These are phyloP conservation scores for Orussus abietinus DNA, from an alignment of 1,140 invertebrate genomes.

Conservation along the genomic window DNA sequence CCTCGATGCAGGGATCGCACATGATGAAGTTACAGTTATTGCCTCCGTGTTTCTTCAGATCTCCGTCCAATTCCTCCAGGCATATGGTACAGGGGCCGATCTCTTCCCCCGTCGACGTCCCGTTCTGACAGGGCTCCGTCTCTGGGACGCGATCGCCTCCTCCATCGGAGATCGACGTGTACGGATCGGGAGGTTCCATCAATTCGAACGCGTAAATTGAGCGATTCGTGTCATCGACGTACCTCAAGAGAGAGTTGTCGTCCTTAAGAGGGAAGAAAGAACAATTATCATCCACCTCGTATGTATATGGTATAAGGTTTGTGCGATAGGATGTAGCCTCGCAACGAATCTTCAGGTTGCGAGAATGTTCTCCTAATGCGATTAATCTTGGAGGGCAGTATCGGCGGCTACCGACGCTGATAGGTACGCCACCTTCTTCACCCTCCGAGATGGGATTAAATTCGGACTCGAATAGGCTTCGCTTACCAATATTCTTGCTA, in stretches of 20 bases:
- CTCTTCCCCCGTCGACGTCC: constrained; percentile 28
- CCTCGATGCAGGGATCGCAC: constrained; percentile 61
- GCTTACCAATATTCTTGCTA: constrained; percentile 61
- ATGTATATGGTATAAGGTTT: constrained; percentile 22
- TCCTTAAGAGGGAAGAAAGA: constrained; percentile 47
- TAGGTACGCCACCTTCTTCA: constrained; percentile 41
- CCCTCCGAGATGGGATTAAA: constrained; percentile 29
- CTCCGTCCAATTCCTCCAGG: constrained; percentile 59
- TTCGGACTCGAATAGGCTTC: constrained; percentile 5
- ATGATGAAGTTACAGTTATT: constrained; percentile 58
- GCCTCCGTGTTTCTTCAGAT: constrained; percentile 56
- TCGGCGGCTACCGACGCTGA: constrained; percentile 38
- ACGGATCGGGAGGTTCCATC: constrained; percentile 42
- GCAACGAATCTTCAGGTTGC: constrained; percentile 37
- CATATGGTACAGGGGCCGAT: constrained; percentile 59
- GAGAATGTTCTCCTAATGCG: constrained; percentile 46
- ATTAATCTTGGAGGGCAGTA: constrained; percentile 46
- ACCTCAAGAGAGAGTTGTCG: constrained; percentile 56
- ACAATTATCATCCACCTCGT: too few relatives aligned
- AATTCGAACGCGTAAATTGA: constrained; percentile 58
- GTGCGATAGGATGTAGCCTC: constrained; percentile 47
- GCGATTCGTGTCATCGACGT: constrained; percentile 57
- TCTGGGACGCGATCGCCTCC: constrained; percentile 29
- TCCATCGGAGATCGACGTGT: constrained; percentile 24
- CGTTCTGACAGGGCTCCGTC: constrained; percentile 31